Conservation (phyloP, 2,888 invertebrate genomes). For the Leptogaster cylindrica region DNA sequence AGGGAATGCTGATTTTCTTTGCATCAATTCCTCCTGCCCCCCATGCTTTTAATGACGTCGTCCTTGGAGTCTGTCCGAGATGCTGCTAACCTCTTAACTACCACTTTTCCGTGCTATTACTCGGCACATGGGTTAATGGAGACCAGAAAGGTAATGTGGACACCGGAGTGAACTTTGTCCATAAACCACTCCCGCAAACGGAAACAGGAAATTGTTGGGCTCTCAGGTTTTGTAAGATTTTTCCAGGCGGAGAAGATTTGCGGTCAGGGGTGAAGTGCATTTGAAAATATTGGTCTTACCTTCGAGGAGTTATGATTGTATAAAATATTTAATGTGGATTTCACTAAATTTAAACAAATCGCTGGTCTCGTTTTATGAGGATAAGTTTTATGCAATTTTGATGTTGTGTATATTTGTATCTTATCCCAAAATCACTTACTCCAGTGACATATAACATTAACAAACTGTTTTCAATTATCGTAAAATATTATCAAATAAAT, state of each 20-base stretch:
- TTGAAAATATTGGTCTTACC: background rate
- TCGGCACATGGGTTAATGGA: conserved; percentile 43
- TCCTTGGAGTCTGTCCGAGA: conserved; percentile 3
- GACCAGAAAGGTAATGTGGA: conserved; percentile 45
- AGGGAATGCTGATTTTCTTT: conserved; percentile 22
- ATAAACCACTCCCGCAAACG: conserved; percentile 42
- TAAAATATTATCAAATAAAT: no score
- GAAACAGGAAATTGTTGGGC: conserved; percentile 42
- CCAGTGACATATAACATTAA: no score
- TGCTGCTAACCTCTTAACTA: conserved; percentile 41
- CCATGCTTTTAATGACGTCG: conserved; percentile 9
- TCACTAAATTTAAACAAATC: no score
- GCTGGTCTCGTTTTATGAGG: no score
- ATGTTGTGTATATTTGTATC: no score
- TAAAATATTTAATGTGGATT: no score
- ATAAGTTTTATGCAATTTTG: no score
- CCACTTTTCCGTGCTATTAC: conserved; percentile 46
- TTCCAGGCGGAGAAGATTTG: conserved; percentile 21
- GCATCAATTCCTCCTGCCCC: conserved; percentile 2
- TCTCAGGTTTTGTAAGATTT: conserved; percentile 23
- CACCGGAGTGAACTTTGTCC: conserved; percentile 42
- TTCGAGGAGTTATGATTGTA: no score
- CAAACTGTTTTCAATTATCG: no score
- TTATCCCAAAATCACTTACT: no score
- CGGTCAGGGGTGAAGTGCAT: conserved; percentile 28